Base-by-base conservation (phyloP, 2,888 invertebrate species). In the Sarcophaga variegata region DNA sequence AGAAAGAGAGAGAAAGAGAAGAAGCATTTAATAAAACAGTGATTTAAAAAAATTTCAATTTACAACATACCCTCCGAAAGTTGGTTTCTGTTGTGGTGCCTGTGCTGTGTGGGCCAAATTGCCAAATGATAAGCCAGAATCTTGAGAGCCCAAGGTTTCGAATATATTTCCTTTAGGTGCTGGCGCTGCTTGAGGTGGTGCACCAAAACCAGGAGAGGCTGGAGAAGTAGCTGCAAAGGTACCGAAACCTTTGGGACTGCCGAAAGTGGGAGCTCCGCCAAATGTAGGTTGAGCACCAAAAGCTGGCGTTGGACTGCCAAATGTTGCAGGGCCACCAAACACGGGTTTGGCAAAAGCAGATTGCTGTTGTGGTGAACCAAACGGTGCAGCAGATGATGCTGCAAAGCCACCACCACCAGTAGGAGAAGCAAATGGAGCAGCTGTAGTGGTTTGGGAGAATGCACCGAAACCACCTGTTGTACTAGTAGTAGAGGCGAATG, bases 261-360 rank as follows among this genome's bases (percentile, higher is more conserved):
- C 93, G 82, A 93, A 93, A 10, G 92, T 90, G 0, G 93, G 88
- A 4, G 90, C 91, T 14, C 92, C 91, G 1, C 93, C 93, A 88
- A 93, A 93, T 10, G 92, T 92, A 3, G 93, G 92, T 37, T 92
- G 91, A 3, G 90, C 90, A 0, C 93, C 93, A 82, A 93, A 93
- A 0, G 92, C 89, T 4, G 91, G 91, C 47, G 80, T 79, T 20
- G 91, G 90, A 47, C 89, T 89, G 1, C 92, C 91, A 77, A 92
- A 92, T 8, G 91, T 72, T 0, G 91, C 88, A 6, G 88, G 76
- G 8, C 81, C 90, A 37, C 90, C 90, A 54, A 91, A 88, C 81
- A 89, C 25, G 78, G 90, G 75, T 83, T 90, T 88, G 78, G 90
- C 49, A 88, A 90, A 89, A 49, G 86, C 88, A n/a, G 90, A 88